Percentiles rank a stretch among this genome's conserved stretches.
These are phyloP conservation scores for Typhlichthys eigenmanni DNA, from an alignment of 2,797 vertebrate species.

Conservation along the genomic window DNA sequence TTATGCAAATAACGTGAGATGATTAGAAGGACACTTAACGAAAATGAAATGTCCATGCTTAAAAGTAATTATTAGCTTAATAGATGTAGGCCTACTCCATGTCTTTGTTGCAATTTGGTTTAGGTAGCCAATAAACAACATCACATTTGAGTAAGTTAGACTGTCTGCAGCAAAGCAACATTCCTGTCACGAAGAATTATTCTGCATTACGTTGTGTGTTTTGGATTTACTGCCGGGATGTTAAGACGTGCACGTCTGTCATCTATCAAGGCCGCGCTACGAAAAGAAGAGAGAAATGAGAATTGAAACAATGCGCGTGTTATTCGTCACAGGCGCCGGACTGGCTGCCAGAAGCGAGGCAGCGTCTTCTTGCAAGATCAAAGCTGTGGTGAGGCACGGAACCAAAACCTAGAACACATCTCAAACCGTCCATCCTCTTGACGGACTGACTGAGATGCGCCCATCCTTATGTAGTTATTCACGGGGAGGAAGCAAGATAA, in stretches of 20 bases:
- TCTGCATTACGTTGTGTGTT: conserved; percentile 14
- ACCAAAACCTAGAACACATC: background rate
- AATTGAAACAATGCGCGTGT: conserved; percentile 24
- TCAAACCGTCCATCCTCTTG: background rate
- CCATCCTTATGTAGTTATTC: too few species aligned
- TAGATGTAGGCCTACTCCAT: conserved; percentile 4
- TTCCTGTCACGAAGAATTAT: conserved; percentile 7
- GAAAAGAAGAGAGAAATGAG: conserved; percentile 15
- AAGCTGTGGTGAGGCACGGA: conserved; percentile 16
- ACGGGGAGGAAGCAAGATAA: too few species aligned
- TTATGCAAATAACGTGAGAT: conserved; percentile 73
- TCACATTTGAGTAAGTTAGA: conserved; percentile 2
- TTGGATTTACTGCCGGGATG: conserved; percentile 21
- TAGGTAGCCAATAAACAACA: conserved; percentile 10
- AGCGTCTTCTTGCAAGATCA: conserved; percentile 30
- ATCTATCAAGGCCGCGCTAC: conserved; percentile 14
- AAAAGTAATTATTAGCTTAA: conserved; percentile 25
- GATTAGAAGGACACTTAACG: conserved; percentile 42
- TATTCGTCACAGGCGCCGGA: conserved; percentile 30
- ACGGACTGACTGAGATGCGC: conserved; percentile 1
- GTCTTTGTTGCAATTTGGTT: conserved; percentile 51
- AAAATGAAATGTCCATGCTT: conserved; percentile 35
- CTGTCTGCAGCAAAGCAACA: background rate
- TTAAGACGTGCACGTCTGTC: conserved; percentile 7
- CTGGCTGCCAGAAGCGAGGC: conserved; percentile 24